Base-by-base conservation (phyloP, 2,888 invertebrate genomes). In the Eumerus sabulonum region DNA sequence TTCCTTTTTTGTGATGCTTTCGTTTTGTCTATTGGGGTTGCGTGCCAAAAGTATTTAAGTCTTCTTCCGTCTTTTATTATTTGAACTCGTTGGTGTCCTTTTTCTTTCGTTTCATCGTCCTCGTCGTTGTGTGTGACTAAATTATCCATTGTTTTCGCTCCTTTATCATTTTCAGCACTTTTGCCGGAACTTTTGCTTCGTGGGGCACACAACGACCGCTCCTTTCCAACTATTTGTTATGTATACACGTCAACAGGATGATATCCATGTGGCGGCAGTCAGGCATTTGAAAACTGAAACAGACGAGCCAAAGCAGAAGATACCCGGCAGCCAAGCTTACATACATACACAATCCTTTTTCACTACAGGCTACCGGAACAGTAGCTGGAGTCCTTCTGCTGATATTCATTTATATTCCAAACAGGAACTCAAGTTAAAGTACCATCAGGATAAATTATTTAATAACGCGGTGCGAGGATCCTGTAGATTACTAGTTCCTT, bases 361-460 rank as follows among this genome's bases (percentile, higher is more conserved):
- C 27, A 7, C 27, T 27, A 7, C 27, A 27, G 27, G 27, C 27
- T 27, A 27, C 7, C 27, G 3, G 27, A 27, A 2, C 27, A 27
- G 7, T 27, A 27, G 27, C 27, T 27, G 7, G 27, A 54, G 38
- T 63, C 35, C 60, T 59, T 45, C 57, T 42, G 59, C 68, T 60
- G 74, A 74, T 74, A 79, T 79, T 59, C 68, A 79, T 79, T 79
- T 79, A 79, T 79, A 79, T 79, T 79, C 74, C 74, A 70, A 79
- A 79, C 79, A 74, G 74, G 79, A 79, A 74, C 79, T 79, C 74
- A 68, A 79, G 79, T 79, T 79, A 79, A 74, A 79, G 79, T 74
- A 79, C 79, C 79, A 79, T 79, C 79, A 79, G 79, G 79, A 79
- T 79, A 79, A 79, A 79, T 79, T 79, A 79, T 79, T 79, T 79